These are phyloP conservation scores for Planiliza haematocheilus DNA, from an alignment of 2,113 vertebrate species.

Conservation along the genomic window DNA sequence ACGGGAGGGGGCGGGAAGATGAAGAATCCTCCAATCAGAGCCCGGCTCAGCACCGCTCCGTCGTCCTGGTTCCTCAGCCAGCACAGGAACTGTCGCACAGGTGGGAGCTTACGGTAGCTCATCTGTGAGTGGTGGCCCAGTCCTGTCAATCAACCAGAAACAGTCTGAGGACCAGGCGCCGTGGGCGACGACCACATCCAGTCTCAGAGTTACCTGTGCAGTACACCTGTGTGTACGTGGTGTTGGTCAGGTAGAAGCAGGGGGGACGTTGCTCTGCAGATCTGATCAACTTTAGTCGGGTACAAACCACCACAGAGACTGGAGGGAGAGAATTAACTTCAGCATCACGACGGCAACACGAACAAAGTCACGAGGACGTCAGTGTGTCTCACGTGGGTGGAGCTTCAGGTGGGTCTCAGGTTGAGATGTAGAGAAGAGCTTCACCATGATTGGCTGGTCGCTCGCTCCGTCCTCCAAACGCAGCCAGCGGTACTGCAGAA, in stretches of 20 bases:
- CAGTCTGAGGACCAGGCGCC: neutral
- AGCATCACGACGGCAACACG: no score
- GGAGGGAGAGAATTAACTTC: slow-evolving; percentile 28
- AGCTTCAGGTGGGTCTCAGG: slow-evolving; percentile 77
- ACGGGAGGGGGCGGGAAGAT: slow-evolving; percentile 76
- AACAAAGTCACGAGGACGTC: neutral
- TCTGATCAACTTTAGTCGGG: slow-evolving; percentile 68
- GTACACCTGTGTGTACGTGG: slow-evolving; percentile 67
- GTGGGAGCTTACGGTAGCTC: slow-evolving; percentile 73
- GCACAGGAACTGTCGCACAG: slow-evolving; percentile 71
- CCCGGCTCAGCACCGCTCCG: slow-evolving; percentile 64
- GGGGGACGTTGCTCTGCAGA: neutral
- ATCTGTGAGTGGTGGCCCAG: slow-evolving; percentile 75
- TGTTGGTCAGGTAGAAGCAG: slow-evolving; percentile 77
- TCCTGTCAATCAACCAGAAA: slow-evolving; percentile 30
- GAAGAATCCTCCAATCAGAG: slow-evolving; percentile 81
- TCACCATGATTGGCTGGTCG: slow-evolving; percentile 75
- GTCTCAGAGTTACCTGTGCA: slow-evolving; percentile 65
- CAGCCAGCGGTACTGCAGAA: slow-evolving; percentile 83
- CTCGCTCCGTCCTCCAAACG: slow-evolving; percentile 77
- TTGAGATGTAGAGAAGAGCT: slow-evolving; percentile 85
- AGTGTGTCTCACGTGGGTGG: slow-evolving; percentile 73
- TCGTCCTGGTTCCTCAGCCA: slow-evolving; percentile 80
- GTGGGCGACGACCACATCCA: neutral
- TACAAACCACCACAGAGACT: slow-evolving; percentile 81